Conservation (phyloP, 2,888 invertebrate genomes). For the Drosophila peninsularis region DNA sequence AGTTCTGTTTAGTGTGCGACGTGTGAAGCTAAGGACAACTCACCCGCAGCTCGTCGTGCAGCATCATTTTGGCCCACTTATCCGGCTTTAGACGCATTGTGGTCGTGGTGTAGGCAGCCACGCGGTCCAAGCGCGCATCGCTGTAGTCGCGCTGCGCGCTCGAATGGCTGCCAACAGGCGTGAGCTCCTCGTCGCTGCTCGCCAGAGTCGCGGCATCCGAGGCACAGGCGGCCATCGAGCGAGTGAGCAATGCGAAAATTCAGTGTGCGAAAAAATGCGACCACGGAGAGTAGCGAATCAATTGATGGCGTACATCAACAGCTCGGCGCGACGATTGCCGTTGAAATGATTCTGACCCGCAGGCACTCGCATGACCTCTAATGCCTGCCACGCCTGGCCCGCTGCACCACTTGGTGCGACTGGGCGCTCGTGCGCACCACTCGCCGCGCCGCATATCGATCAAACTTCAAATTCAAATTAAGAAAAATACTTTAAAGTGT, state of each 20-base stretch:
- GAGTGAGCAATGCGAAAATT: neutral
- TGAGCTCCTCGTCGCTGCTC: constrained; percentile 70
- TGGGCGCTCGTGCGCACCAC: constrained; percentile 38
- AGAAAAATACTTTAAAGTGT: constrained; percentile 74
- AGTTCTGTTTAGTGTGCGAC: neutral
- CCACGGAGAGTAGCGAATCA: constrained; percentile 58
- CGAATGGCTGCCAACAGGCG: constrained; percentile 32
- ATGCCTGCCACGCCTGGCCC: constrained; percentile 47
- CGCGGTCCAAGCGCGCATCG: constrained; percentile 91
- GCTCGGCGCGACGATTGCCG: constrained; percentile 58
- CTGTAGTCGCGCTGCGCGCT: constrained; percentile 57
- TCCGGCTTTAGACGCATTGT: constrained; percentile 93
- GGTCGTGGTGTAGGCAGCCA: constrained; percentile 90
- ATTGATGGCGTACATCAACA: constrained; percentile 60
- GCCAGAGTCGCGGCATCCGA: constrained; percentile 57
- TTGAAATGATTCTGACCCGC: constrained; percentile 67
- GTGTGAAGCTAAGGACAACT: constrained; percentile 84
- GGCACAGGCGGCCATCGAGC: constrained; percentile 26
- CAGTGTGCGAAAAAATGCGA: constrained; percentile 19
- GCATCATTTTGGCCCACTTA: constrained; percentile 94
- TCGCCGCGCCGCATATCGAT: constrained; percentile 80
- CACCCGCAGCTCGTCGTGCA: constrained; percentile 87
- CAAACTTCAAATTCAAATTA: constrained; percentile 83
- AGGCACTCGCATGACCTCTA: constrained; percentile 66
- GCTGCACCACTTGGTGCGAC: constrained; percentile 27